Conservation (phyloP, 2,797 vertebrate genomes). For the Bovichtus variegatus region DNA sequence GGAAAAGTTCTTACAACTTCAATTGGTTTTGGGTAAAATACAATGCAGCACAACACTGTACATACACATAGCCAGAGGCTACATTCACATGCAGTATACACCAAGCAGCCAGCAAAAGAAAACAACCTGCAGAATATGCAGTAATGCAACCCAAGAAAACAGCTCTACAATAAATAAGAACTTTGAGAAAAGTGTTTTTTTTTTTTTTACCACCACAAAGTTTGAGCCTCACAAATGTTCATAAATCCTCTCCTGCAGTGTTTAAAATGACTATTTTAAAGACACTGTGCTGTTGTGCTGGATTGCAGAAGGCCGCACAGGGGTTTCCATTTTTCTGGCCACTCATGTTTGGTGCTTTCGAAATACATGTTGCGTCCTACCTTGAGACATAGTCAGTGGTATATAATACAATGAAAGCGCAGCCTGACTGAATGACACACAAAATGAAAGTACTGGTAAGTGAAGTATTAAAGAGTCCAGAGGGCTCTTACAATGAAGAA, state of each 20-base stretch:
- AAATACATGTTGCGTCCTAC: conserved; percentile 17
- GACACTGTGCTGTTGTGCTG: background rate
- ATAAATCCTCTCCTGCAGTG: background rate
- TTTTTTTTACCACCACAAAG: background rate
- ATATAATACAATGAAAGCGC: conserved; percentile 53
- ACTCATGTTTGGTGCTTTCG: background rate
- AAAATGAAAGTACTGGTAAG: conserved; percentile 48
- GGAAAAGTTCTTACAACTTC: background rate
- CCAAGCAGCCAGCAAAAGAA: conserved; percentile 14
- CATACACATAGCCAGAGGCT: background rate
- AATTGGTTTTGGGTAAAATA: conserved; percentile 12
- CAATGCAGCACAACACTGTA: background rate
- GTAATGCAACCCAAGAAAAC: conserved; percentile 13
- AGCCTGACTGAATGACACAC: conserved; percentile 42
- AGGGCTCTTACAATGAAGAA: conserved; percentile 25
- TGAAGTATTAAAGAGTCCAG: conserved; percentile 55
- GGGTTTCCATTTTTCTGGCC: conserved; percentile 5
- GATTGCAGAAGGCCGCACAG: background rate
- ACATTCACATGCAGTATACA: conserved; percentile 20
- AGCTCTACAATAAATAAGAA: background rate
- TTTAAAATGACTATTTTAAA: background rate
- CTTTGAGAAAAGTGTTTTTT: background rate
- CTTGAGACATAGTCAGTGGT: conserved; percentile 34
- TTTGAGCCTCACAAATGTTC: background rate
- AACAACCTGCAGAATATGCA: background rate